These are phyloP conservation scores for Anorthoa munda DNA, from an alignment of 2,888 invertebrate genomes.

Conservation along the genomic window DNA sequence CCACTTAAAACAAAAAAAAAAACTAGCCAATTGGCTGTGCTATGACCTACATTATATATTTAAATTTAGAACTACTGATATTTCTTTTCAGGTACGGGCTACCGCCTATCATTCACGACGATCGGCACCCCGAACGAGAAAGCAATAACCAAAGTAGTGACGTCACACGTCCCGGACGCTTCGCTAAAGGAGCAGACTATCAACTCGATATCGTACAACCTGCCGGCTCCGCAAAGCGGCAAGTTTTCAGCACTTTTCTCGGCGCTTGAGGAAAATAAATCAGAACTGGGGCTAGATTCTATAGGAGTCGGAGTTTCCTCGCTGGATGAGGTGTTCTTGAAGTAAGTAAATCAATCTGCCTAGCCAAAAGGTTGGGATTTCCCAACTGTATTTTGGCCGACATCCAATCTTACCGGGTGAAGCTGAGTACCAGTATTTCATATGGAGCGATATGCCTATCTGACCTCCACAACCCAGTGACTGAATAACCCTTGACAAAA, in stretches of 20 bases:
- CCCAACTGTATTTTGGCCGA: too few species aligned
- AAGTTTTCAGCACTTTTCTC: constrained; percentile 92
- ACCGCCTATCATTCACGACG: constrained; percentile 92
- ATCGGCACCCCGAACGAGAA: constrained; percentile 72
- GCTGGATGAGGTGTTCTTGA: constrained; percentile 97
- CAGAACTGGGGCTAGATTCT: constrained; percentile 92
- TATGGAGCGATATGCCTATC: too few species aligned
- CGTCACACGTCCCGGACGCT: constrained; percentile 73
- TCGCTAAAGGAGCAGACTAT: constrained; percentile 73
- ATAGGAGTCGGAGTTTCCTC: constrained; percentile 97
- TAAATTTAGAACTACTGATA: too few species aligned
- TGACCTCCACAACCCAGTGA: too few species aligned
- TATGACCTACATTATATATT: too few species aligned
- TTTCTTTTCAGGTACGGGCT: constrained; percentile 91
- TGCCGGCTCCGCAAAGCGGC: constrained; percentile 87
- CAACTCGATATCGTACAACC: constrained; percentile 79
- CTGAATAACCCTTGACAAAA: too few species aligned
- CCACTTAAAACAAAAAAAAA: too few species aligned
- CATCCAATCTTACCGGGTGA: too few species aligned
- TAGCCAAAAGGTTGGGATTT: too few species aligned
- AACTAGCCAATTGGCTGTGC: too few species aligned
- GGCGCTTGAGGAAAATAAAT: constrained; percentile 91
- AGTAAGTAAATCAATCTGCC: constrained; percentile 84
- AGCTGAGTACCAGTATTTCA: too few species aligned
- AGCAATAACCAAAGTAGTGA: constrained; percentile 71